Evolutionary conservation across 2,113 vertebrate species (phyloP), one percentile per base, ranked within the genome.

Genomic region (Tor tambroides): DNA sequence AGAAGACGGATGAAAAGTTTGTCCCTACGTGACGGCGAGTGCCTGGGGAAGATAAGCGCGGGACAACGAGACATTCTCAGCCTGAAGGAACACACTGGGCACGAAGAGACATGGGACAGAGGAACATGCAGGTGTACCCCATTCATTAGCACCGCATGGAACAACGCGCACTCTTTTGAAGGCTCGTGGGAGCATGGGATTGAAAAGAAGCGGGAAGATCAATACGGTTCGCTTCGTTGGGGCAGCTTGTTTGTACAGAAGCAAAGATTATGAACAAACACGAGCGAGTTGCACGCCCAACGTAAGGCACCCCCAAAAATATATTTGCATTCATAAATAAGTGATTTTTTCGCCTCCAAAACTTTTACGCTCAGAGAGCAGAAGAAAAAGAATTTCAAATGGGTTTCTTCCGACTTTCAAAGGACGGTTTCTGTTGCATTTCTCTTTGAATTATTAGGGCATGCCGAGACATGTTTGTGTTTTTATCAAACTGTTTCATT

Each of bases 1-100:
- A 59, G 85, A 92, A 93, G 94, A 94, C 90, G 89, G 93, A 94
- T 93, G 90, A 89, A 90, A 90, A 59, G 88, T 92, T 91, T 87
- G 88, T 87, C 86, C 75, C 87, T 89, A 92, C 91, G 91, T 93
- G 93, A 94, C 87, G 86, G 87, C 75, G 80, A 89, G 88, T 88
- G 89, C 89, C 90, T 85, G 89, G 88, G 88, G 85, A 91, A 91
- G 92, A 94, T 93, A 93, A 93, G 93, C 71, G 0, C 51, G 87
- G 91, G 92, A 92, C 89, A 89, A 30, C 90, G 89, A 71, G 85
- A 91, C 83, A 72, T 77, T 84, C 91, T 74, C 86, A 46, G 28
- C 76, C 56, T 67, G 86, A 82, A 72, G 9, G 56, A 78, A 87
- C 61, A 80, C 30, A 5, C 19, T 46, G 85, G 67, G 75, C 11